Conservation (phyloP, 1,140 invertebrate species). For the Acyrthosiphon pisum region DNA sequence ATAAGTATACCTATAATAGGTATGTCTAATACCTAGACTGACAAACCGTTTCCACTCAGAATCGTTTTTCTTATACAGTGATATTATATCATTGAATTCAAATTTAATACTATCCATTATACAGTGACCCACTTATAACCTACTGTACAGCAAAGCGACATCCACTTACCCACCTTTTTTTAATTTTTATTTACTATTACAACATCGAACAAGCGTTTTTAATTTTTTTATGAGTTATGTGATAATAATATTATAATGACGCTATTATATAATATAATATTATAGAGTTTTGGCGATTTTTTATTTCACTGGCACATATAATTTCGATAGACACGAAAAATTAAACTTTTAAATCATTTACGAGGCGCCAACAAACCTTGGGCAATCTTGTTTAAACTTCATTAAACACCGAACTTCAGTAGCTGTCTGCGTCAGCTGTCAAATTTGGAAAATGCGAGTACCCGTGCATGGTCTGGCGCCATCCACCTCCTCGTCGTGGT, state of each 20-base stretch:
- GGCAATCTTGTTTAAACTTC: slow-evolving; percentile 51
- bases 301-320: neutral
- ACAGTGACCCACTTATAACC: too few relatives aligned
- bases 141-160: too few relatives aligned
- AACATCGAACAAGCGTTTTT: neutral
- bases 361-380: slow-evolving; percentile 41
- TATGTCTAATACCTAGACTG: too few relatives aligned
- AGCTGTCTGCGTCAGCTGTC: slow-evolving; percentile 52
- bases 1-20: too few relatives aligned
- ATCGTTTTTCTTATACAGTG: too few relatives aligned
- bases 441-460: slow-evolving; percentile 17
- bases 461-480: slow-evolving; percentile 16
- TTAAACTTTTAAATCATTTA: slow-evolving; percentile 44
- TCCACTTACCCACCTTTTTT: too few relatives aligned
- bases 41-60: too few relatives aligned
- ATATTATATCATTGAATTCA: too few relatives aligned
- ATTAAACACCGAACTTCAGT: slow-evolving; percentile 38
- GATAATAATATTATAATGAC: neutral
- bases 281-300: neutral
- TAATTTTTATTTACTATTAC: neutral
- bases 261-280: neutral
- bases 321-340: neutral
- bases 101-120: too few relatives aligned
- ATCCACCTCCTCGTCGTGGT: neutral
- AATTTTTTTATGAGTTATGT: neutral